Evolutionary conservation across 2,797 vertebrate species (phyloP).

Genomic region (Pipistrellus nathusii): DNA sequence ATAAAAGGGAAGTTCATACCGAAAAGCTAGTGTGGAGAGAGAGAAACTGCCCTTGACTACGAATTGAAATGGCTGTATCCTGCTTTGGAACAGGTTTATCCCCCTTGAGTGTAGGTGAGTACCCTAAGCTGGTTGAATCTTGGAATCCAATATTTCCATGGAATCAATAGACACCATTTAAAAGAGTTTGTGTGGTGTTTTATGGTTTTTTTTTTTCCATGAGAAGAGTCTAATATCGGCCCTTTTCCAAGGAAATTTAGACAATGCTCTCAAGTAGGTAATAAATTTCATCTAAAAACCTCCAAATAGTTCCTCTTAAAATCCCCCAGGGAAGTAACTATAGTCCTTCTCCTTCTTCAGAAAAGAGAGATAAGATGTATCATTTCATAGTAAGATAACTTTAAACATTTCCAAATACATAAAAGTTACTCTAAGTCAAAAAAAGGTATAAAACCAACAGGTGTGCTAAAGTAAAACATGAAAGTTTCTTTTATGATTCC

Average conservation of each 20-base stretch:
- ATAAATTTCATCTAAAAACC: conserved; percentile 30
- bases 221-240: neutral
- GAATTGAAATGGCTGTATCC: neutral
- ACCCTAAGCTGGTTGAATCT: neutral
- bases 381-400: conserved; percentile 15
- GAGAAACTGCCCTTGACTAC: conserved; percentile 1
- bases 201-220: neutral
- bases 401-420: conserved; percentile 18
- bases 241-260: conserved; percentile 24
- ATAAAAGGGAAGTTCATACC: conserved; percentile 35
- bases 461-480: neutral
- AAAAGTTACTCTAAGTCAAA: conserved; percentile 53
- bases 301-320: conserved; percentile 38
- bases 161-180: conserved; percentile 14
- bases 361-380: neutral
- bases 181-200: neutral
- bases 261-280: neutral
- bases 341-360: neutral
- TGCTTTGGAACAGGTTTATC: neutral
- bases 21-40: conserved; percentile 17
- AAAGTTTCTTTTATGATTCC: conserved; percentile 49
- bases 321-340: neutral
- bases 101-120: neutral
- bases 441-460: neutral
- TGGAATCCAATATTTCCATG: conserved; percentile 29